Evolutionary conservation across 2,888 invertebrate species (phyloP).

Genomic region (Aphidius colemani): DNA sequence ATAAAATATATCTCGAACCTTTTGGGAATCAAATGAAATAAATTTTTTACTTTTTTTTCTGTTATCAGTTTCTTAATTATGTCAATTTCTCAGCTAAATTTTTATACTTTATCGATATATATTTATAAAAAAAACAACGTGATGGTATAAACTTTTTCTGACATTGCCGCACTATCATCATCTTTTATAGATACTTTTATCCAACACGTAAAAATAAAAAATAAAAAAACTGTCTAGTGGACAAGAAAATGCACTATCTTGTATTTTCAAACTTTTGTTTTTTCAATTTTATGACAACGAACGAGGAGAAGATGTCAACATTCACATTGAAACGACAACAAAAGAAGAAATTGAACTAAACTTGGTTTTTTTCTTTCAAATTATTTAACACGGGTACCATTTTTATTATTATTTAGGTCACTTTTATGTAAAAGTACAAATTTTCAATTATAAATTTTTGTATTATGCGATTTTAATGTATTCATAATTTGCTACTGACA

Average conservation of each 20-base stretch:
- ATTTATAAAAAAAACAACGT: constrained; percentile 23
- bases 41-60: neutral
- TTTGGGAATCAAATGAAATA: constrained; percentile 17
- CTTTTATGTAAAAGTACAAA: too few species aligned
- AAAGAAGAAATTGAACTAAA: neutral
- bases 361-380: too few species aligned
- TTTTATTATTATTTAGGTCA: too few species aligned
- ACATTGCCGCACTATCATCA: constrained; percentile 14
- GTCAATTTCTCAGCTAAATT: neutral
- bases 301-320: neutral
- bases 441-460: too few species aligned
- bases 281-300: constrained; percentile 17
- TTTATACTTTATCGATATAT: neutral
- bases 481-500: too few species aligned
- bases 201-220: neutral
- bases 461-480: too few species aligned
- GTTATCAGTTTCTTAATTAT: neutral
- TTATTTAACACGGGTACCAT: too few species aligned
- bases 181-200: constrained; percentile 6
- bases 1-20: constrained; percentile 12
- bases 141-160: constrained; percentile 24
- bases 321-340: constrained; percentile 4
- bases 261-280: constrained; percentile 25
- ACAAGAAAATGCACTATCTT: constrained; percentile 30
- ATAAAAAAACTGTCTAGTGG: constrained; percentile 17